Base-by-base conservation (phyloP, 2,113 vertebrate genomes). In the Ciconia boyciana region DNA sequence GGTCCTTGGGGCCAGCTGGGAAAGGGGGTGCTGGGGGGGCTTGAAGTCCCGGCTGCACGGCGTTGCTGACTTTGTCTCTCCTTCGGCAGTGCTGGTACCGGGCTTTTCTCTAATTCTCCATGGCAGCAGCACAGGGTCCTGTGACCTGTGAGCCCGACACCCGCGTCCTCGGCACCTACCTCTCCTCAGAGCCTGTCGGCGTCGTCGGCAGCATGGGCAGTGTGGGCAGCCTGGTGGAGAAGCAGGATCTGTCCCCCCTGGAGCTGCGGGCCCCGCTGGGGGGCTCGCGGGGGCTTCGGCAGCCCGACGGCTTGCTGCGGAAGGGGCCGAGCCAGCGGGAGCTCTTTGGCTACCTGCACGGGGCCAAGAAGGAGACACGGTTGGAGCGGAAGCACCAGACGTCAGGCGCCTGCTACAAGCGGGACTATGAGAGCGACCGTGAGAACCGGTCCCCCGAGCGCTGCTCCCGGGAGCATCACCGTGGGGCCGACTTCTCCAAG, bases 191-290 rank as follows among this genome's bases (percentile, higher is more conserved):
- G 93, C 96, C 98, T 3, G 51, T 82, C 28, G 95, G 97, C 3
- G 92, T 97, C 19, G 96, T 96, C 69, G 98, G 98, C 97, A 97
- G 97, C 97, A 99, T 99, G 99, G 99, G 99, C 96, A 99, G 99
- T 8, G 99, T 99, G 87, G 99, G 99, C 95, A 99, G 99, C 96
- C 98, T 99, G 94, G 98, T 99, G 94, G 99, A 99, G 97, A 98
- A 98, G 91, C 98, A 99, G 24, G 99, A 99, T 43, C 96, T 98
- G 57, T 98, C 99, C 32, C 98, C 99, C 1, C 97, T 98, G 94
- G 98, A 98, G 41, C 96, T 98, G 44, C 99, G 98, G 96, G 95
- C 97, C 54, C 97, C 85, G 57, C 98, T 80, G 43, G 98, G 95
- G 5, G 98, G 99, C 34, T 98, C 99, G 16, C 98, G 98, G 82